A percentile compares a stretch with the other conserved stretches of the same genome.
phyloP scores from a whole-genome alignment of 1,140 invertebrate genomes.

The Gryllus bimaculatus region DNA sequence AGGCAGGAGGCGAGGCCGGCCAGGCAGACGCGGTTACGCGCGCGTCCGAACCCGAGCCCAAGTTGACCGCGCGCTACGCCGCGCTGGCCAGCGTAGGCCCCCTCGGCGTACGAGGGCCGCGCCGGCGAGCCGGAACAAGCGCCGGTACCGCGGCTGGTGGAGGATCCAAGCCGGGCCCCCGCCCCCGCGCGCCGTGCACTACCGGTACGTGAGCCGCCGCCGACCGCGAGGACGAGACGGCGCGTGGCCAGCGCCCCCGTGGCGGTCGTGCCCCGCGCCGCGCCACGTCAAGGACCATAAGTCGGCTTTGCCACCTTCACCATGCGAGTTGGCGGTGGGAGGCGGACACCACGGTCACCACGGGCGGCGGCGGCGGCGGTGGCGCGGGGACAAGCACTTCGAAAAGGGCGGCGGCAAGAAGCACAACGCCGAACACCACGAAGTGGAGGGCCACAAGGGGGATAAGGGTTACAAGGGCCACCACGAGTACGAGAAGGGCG shows the following conservation, averaged over 20 bases:
- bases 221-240: not conserved
- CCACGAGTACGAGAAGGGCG: conserved; percentile 22
- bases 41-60: too few relatives aligned
- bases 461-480: conserved; percentile 23
- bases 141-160: not conserved
- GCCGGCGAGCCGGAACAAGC: not conserved
- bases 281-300: conserved; percentile 11
- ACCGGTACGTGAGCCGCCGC: not conserved
- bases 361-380: not conserved
- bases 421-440: conserved; percentile 19
- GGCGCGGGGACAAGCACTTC: conserved; percentile 10
- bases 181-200: not conserved
- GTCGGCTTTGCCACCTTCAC: too few relatives aligned
- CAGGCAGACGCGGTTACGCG: too few relatives aligned
- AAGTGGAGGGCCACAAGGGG: conserved; percentile 16
- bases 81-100: too few relatives aligned
- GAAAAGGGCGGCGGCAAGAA: conserved; percentile 22
- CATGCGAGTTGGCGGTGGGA: conserved; percentile 14
- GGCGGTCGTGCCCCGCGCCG: not conserved
- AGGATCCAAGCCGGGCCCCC: not conserved
- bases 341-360: not conserved
- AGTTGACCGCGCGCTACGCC: too few relatives aligned
- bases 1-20: too few relatives aligned
- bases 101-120: not conserved
- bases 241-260: not conserved